Base-by-base conservation (phyloP, 2,888 invertebrate species). In the Ennomos fuscantarius region DNA sequence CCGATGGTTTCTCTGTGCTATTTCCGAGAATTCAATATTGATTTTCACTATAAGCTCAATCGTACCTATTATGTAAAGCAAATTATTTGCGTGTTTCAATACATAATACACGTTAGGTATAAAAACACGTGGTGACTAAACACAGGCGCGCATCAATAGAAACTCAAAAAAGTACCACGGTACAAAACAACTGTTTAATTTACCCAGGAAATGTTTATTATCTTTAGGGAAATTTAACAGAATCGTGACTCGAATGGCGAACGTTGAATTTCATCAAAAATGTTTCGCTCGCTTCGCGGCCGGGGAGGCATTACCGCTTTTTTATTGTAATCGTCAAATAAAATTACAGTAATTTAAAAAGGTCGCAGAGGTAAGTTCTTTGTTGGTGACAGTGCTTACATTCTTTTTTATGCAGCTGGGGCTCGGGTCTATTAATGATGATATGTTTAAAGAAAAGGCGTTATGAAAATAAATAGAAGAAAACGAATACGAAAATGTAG, bases 201-300 rank as follows among this genome's bases (percentile, higher is more conserved):
- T 84, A 79, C 76, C 80, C 81, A 70, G 68, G 76, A 81, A 78
- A 82, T 84, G 82, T 87, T 87, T 86, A 86, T 88, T 87, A 87
- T 86, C 87, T 87, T 89, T 83, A 82, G 87, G 86, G 84, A 87
- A 87, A 88, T 87, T 87, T 81, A 81, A 76, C 81, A 66, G 73
- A 79, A 74, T 77, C 88, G 88, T 88, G 88, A 82, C 86, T 70
- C 53, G 84, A 79, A 74, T 85, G 71, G 69, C 66, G 72, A 76
- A 75, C 70, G 70, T 70, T 72, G 73, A 78, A 75, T 82, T 85
- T 78, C 83, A 76, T 83, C 81, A 79, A 79, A 79, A 66, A 66
- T 66, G 66, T 66, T 66, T 57, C 63, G 52, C 55, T 59, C 53
- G 63, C 48, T 57, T 55, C 57, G 55, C 59, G 40, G 51, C 52